A percentile compares a stretch with the other conserved stretches of the same genome.
Evolutionary conservation across 2,797 vertebrate species (phyloP).

Genomic region (Gadopsis bispinosus): DNA sequence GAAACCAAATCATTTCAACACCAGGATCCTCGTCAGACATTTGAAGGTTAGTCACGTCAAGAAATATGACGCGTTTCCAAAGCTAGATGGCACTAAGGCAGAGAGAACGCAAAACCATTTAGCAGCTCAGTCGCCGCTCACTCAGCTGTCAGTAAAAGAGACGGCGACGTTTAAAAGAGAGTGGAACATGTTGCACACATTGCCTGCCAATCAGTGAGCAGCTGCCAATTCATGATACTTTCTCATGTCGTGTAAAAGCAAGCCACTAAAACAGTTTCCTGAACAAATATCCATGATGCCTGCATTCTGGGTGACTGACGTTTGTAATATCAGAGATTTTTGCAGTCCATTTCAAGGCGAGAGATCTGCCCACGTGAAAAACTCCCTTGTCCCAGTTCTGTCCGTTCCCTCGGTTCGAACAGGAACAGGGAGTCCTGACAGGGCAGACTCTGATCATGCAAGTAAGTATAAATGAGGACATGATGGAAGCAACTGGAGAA

Average conservation of each 20-base stretch:
- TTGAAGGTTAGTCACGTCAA: too few species aligned
- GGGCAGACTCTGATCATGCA: not conserved
- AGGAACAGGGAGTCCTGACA: slow-evolving; percentile 26
- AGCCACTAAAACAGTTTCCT: not conserved
- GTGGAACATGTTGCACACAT: too few species aligned
- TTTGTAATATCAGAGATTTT: slow-evolving; percentile 20
- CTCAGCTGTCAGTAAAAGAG: too few species aligned
- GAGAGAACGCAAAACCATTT: too few species aligned
- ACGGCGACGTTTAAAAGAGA: too few species aligned
- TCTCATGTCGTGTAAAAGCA: not conserved
- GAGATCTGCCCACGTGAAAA: slow-evolving; percentile 20
- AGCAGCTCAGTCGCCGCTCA: too few species aligned
- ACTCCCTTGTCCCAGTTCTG: not conserved
- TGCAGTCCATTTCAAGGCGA: not conserved
- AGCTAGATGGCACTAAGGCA: too few species aligned
- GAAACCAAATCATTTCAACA: too few species aligned
- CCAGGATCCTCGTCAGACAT: too few species aligned
- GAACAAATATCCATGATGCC: not conserved
- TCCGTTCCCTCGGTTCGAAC: not conserved
- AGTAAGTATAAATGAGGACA: slow-evolving; percentile 7
- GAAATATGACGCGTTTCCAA: too few species aligned
- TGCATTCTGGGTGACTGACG: not conserved
- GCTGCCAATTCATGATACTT: too few species aligned
- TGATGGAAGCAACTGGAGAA: slow-evolving; percentile 3
- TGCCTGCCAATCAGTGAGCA: too few species aligned